A percentile compares a stretch with the other conserved stretches of the same genome.
These are phyloP conservation scores for Mareca penelope DNA, from an alignment of 2,797 vertebrate genomes.

Conservation along the genomic window DNA sequence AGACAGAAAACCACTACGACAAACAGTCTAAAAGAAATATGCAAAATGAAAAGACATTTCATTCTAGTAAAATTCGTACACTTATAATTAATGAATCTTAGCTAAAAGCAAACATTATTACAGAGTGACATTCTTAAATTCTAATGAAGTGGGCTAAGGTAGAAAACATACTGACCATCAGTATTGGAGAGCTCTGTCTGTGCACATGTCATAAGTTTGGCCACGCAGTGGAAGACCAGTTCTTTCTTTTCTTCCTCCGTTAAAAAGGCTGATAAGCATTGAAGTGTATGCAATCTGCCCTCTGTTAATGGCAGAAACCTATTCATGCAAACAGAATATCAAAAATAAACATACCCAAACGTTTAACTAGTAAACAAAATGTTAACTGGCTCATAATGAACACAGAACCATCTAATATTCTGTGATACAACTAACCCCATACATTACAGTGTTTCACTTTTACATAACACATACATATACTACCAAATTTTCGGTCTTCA, in stretches of 20 bases:
- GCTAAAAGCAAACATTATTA: background rate
- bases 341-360: background rate
- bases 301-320: constrained; percentile 91
- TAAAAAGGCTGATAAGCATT: constrained; percentile 88
- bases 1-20: background rate
- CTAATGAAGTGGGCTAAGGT: background rate
- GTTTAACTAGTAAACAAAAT: background rate
- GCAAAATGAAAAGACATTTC: background rate
- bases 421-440: background rate
- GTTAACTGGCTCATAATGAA: background rate
- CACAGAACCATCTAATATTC: background rate
- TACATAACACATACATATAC: background rate
- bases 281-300: constrained; percentile 88
- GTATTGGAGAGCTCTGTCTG: constrained; percentile 75
- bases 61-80: background rate
- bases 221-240: constrained; percentile 85
- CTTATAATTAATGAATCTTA: background rate
- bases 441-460: background rate
- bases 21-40: background rate
- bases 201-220: constrained; percentile 88
- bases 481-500: background rate
- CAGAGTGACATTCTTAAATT: background rate
- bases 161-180: constrained; percentile 79
- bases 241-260: constrained; percentile 83
- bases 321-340: constrained; percentile 37